Evolutionary conservation across 2,113 vertebrate species (phyloP).

Genomic region (Bujurquina vittata): DNA sequence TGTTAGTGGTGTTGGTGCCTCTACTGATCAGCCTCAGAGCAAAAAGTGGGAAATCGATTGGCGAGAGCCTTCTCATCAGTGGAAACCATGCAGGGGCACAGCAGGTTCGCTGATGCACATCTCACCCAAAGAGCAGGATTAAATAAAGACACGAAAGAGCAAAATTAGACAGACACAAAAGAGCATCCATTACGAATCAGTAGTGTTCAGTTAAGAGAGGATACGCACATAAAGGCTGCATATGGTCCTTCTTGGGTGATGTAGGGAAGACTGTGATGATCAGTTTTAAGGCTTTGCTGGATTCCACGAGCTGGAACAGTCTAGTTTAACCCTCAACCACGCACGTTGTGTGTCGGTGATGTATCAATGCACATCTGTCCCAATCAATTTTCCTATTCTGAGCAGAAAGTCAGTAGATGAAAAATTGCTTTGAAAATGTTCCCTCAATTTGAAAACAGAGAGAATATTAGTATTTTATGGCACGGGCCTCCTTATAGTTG

Average conservation of each 20-base stretch:
- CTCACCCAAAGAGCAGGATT: constrained; percentile 8
- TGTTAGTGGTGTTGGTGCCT: not conserved
- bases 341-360: not conserved
- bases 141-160: constrained; percentile 9
- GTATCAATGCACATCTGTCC: not conserved
- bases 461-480: not conserved
- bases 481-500: not conserved
- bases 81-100: constrained; percentile 41
- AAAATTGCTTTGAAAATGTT: not conserved
- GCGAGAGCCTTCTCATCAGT: constrained; percentile 42
- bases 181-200: constrained; percentile 31
- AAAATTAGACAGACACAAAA: constrained; percentile 22
- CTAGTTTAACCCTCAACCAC: not conserved
- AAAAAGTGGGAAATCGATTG: constrained; percentile 35
- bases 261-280: not conserved
- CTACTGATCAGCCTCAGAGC: constrained; percentile 22
- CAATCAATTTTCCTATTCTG: not conserved
- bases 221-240: not conserved
- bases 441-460: not conserved
- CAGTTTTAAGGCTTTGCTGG: not conserved
- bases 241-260: not conserved
- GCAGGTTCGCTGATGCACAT: constrained; percentile 42
- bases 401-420: not conserved
- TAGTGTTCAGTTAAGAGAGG: not conserved
- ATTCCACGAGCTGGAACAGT: not conserved